Conservation (phyloP, 1,140 invertebrate species). For the Acromyrmex heyeri region DNA sequence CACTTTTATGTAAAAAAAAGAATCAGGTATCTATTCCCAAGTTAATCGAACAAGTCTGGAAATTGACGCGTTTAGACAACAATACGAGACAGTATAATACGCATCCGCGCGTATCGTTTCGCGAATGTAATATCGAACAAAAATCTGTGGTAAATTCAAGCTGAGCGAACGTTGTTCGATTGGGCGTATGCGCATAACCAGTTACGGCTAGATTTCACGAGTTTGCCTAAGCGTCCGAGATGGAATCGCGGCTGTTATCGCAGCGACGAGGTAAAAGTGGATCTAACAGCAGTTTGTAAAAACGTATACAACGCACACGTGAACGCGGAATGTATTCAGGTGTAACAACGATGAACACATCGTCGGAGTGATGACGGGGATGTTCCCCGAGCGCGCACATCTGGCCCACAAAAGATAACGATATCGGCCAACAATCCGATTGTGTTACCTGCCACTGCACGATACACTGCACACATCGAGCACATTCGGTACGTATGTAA, state of each 20-base stretch:
- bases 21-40: too few species aligned
- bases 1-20: too few species aligned
- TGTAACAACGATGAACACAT: slow-evolving; percentile 22
- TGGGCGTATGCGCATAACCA: slow-evolving; percentile 29
- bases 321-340: slow-evolving; percentile 35
- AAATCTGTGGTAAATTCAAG: slow-evolving; percentile 19
- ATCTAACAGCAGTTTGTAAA: slow-evolving; percentile 23
- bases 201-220: slow-evolving; percentile 50
- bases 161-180: slow-evolving; percentile 12
- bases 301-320: background rate
- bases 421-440: slow-evolving; percentile 47
- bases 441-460: slow-evolving; percentile 28
- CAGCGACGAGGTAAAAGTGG: slow-evolving; percentile 27
- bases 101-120: background rate
- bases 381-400: slow-evolving; percentile 44
- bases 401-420: slow-evolving; percentile 59
- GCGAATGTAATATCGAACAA: background rate
- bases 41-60: background rate
- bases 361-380: background rate
- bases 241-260: slow-evolving; percentile 51
- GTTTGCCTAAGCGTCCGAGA: slow-evolving; percentile 24
- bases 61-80: background rate
- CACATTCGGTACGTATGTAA: background rate
- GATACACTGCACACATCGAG: slow-evolving; percentile 7
- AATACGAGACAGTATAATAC: background rate